Conservation (phyloP, 2,113 vertebrate genomes). For the Poeciliopsis retropinna region DNA sequence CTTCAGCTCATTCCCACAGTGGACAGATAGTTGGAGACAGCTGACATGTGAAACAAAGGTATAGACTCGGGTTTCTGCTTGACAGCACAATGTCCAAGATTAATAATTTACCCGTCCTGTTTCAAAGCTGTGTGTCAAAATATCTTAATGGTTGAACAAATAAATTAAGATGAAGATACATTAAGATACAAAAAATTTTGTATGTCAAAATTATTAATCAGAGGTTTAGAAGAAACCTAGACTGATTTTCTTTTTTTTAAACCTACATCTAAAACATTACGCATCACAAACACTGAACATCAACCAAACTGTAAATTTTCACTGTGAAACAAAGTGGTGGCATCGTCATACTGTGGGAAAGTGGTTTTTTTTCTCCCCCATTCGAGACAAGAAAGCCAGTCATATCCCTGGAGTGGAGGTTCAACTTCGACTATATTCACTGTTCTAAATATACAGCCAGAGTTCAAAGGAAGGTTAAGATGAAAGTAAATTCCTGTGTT, state of each 20-base stretch:
- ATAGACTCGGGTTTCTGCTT: slow-evolving; percentile 28
- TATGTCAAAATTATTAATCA: too few species aligned
- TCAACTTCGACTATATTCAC: too few species aligned
- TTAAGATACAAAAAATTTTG: too few species aligned
- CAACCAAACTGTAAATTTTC: background rate
- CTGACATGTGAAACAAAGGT: slow-evolving; percentile 58
- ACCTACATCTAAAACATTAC: background rate
- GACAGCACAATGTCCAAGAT: slow-evolving; percentile 43
- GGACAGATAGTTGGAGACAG: slow-evolving; percentile 34
- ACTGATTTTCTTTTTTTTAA: background rate
- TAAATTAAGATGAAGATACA: too few species aligned
- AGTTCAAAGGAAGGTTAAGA: too few species aligned
- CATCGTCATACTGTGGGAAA: background rate
- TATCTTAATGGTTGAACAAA: background rate
- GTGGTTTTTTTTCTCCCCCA: background rate
- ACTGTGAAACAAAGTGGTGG: background rate
- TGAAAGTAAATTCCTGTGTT: too few species aligned
- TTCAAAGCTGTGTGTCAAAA: background rate
- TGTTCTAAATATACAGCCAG: too few species aligned
- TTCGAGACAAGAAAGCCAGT: background rate
- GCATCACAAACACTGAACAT: background rate
- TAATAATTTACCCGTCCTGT: slow-evolving; percentile 37
- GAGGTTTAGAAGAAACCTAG: background rate
- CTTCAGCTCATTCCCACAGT: slow-evolving; percentile 63
- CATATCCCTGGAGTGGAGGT: too few species aligned